Evolutionary conservation across 2,113 vertebrate species (phyloP), one percentile per base, ranked within the genome.

Genomic region (Cyanoderma ruficeps): DNA sequence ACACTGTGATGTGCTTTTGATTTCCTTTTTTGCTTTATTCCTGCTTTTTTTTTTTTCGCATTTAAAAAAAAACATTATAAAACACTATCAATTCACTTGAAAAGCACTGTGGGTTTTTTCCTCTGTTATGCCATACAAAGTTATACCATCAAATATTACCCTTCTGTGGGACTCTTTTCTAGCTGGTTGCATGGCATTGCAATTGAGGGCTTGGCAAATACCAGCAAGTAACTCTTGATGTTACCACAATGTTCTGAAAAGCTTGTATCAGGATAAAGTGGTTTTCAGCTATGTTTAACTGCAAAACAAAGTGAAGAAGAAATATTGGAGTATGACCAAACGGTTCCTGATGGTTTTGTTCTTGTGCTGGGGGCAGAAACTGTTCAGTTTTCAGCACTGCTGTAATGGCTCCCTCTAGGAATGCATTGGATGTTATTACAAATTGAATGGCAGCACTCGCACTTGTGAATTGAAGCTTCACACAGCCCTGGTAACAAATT

Each of bases 401-500:
- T 31, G 23, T 59, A 67, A 67, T 35, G 70, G n/a, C 57, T 93
- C 33, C 63, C 85, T 83, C 79, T 74, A 77, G 63, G 42, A 88
- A 80, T 47, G 30, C 15, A 4, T 31, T 41, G 21, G 18, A 4
- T 1, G 15, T 37, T 80, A 53, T 55, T 70, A 20, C 89, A 90
- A 30, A 83, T 33, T 12, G 13, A 86, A 65, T 8, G 53, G n/a
- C 93, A 72, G 67, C 47, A 12, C n/a, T 90, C 15, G 13, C 12
- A 25, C 33, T 76, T 6, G 2, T 39, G 14, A 15, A 13, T 1
- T 24, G 46, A 72, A 57, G 44, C 17, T 68, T 60, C 0, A 0
- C 8, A 6, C 17, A 53, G 42, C 42, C 44, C 55, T 17, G 9
- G 14, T 35, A 57, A 35, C 61, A 63, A 77, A 89, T 87, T 63